Evolutionary conservation across 2,113 vertebrate genomes (phyloP).

Genomic region (Puntigrus tetrazona): DNA sequence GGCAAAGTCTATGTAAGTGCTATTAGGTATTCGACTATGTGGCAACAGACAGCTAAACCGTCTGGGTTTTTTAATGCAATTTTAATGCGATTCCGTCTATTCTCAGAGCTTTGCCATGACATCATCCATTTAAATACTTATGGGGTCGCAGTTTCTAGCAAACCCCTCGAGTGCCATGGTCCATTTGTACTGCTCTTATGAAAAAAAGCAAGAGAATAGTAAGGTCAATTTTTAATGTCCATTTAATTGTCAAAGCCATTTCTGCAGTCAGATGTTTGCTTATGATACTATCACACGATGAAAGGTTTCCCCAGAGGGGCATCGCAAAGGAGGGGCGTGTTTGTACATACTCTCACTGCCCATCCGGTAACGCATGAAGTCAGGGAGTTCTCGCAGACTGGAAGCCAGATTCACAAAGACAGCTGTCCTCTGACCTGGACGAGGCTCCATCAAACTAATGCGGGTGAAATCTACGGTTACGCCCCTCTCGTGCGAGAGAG

Average conservation of each 20-base stretch:
- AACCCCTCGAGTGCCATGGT: slow-evolving; percentile 39
- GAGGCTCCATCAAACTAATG: slow-evolving; percentile 49
- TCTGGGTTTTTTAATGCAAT: slow-evolving; percentile 43
- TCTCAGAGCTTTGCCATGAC: slow-evolving; percentile 45
- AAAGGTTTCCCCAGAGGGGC: slow-evolving; percentile 59
- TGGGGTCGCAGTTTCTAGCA: slow-evolving; percentile 30
- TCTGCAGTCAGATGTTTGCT: slow-evolving; percentile 50
- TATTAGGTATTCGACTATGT: slow-evolving; percentile 24
- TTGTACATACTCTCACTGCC: slow-evolving; percentile 60
- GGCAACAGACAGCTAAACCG: slow-evolving; percentile 28
- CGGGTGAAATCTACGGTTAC: slow-evolving; percentile 20
- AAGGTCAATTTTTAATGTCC: slow-evolving; percentile 39
- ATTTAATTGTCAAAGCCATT: slow-evolving; percentile 52
- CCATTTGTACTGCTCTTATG: slow-evolving; percentile 39
- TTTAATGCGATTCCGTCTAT: slow-evolving; percentile 51
- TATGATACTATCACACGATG: slow-evolving; percentile 62
- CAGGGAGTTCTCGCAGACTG: slow-evolving; percentile 58
- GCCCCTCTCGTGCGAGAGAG: slow-evolving; percentile 29
- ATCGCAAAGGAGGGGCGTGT: slow-evolving; percentile 62
- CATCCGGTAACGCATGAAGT: slow-evolving; percentile 65
- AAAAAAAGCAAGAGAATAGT: slow-evolving; percentile 20
- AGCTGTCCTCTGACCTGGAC: slow-evolving; percentile 59
- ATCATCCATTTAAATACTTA: slow-evolving; percentile 51
- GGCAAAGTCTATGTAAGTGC: background rate
- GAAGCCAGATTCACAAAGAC: slow-evolving; percentile 58